Conservation (phyloP, 64 coral and sea anemone genomes). For the Trachythela sp. region DNA sequence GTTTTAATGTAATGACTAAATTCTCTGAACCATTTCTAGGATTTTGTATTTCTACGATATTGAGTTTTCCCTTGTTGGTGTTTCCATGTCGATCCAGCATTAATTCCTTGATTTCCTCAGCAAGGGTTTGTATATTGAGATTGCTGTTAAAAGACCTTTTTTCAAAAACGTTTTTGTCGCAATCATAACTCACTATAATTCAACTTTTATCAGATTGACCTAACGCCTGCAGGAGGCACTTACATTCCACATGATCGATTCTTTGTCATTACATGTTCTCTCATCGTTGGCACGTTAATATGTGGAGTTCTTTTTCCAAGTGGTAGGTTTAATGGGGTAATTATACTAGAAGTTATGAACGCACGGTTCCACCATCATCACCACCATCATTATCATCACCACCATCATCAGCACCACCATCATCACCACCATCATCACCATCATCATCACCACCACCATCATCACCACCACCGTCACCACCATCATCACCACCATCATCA, state of each 20-base stretch:
- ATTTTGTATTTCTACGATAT: constrained; percentile 85
- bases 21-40: constrained; percentile 46
- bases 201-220: too few species aligned
- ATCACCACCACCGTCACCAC: too few species aligned
- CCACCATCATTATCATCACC: too few species aligned
- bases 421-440: too few species aligned
- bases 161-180: too few species aligned
- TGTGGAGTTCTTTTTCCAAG: constrained; percentile 84
- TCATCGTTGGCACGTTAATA: constrained; percentile 53
- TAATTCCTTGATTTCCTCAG: constrained; percentile 67
- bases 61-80: constrained; percentile 90
- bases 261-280: constrained; percentile 61
- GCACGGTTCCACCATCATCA: too few species aligned
- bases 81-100: constrained; percentile 88
- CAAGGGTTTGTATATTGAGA: constrained; percentile 21
- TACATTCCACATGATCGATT: constrained; percentile 85
- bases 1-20: not conserved
- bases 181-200: not conserved
- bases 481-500: too few species aligned
- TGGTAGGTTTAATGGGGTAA: constrained; percentile 55
- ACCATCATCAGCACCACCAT: too few species aligned
- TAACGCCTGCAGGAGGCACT: constrained; percentile 42
- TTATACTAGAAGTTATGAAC: too few species aligned
- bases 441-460: too few species aligned
- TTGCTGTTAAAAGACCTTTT: not conserved